Evolutionary conservation across 2,888 invertebrate species (phyloP), one percentile per base, ranked within the genome.

Genomic region (Schizotus pectinicornis): DNA sequence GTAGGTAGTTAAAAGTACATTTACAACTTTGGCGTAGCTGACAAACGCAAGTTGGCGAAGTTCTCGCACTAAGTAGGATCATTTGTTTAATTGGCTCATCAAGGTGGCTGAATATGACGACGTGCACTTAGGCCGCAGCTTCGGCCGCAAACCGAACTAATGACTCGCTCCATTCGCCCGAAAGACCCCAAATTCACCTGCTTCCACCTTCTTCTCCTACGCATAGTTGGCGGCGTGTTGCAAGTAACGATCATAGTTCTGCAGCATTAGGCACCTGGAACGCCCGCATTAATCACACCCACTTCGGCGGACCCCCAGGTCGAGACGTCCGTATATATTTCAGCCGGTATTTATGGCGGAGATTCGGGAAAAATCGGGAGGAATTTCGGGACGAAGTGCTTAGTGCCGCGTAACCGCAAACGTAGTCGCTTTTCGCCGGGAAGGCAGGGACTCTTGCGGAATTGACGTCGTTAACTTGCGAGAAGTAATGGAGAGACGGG

Each of bases 201-300:
- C 41, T 36, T 50, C 31, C 22, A 22, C 22, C 22, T 22, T 37
- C 52, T 56, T 65, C 22, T 22, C 59, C 63, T 64, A 70, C 69
- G 70, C 71, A 72, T 71, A 71, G 67, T 71, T 72, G 63, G 64
- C 58, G 60, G 66, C 65, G 67, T 68, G 71, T 68, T 70, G 62
- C 62, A 67, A 69, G 62, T 74, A 72, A 73, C 67, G 68, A 69
- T 67, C 74, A 73, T 74, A 73, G 73, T 74, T 74, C 68, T 62
- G 61, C 63, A 60, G 69, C 73, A 71, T 69, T 71, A 72, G 67
- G 63, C 69, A 68, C 70, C 69, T 65, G 66, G 66, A 68, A 68
- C 64, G 62, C 59, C 69, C 63, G 61, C 69, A 74, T 74, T 74
- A 74, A 73, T 74, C 73, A 73, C 68, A 73, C 73, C 73, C 72